A percentile compares a stretch with the other conserved stretches of the same genome.
Evolutionary conservation across 2,888 invertebrate genomes (phyloP).

Genomic region (Lottia scabra): DNA sequence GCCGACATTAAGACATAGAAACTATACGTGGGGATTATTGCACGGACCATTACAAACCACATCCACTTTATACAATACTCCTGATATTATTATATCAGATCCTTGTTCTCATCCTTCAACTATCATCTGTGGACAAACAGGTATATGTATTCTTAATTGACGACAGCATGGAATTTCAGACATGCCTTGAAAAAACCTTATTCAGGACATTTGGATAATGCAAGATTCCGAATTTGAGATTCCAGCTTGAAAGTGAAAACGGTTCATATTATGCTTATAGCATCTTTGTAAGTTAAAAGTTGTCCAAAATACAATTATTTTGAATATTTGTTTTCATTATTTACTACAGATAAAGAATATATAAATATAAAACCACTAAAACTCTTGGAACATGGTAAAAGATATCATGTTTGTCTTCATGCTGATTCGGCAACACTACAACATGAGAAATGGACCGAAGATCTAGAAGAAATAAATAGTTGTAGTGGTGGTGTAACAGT

Average conservation of each 20-base stretch:
- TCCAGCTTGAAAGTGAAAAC: no score
- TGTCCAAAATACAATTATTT: no score
- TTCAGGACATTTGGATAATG: no score
- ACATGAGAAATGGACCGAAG: constrained; percentile 38
- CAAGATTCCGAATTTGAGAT: no score
- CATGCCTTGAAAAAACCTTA: no score
- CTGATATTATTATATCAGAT: constrained; percentile 12
- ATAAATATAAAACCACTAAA: background rate
- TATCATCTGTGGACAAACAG: no score
- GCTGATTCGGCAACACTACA: constrained; percentile 27
- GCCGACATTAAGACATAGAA: constrained; percentile 27
- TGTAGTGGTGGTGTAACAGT: constrained; percentile 49
- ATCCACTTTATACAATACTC: background rate
- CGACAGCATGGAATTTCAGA: no score
- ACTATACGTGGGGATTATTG: constrained; percentile 30
- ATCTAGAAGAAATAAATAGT: constrained; percentile 32
- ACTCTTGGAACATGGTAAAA: constrained; percentile 28
- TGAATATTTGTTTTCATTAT: no score
- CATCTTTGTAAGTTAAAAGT: no score
- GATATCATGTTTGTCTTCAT: constrained; percentile 38
- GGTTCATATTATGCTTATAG: no score
- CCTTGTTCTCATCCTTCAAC: constrained; percentile 32
- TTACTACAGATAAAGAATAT: background rate
- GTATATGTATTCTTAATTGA: no score
- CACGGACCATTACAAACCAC: background rate